Evolutionary conservation across 2,888 invertebrate species (phyloP).

Genomic region (Rotaria magnacalcarata): DNA sequence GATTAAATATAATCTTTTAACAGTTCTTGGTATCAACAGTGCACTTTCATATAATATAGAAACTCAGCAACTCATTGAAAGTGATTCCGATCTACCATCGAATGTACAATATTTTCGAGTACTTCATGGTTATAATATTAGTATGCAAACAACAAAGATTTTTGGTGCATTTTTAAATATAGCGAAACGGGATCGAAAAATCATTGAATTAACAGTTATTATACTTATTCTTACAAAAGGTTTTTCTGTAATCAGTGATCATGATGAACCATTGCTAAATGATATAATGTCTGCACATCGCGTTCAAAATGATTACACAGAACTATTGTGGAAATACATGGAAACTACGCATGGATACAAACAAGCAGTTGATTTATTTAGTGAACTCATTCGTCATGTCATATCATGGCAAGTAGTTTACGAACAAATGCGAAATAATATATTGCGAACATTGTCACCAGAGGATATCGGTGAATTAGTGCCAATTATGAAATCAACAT

Average conservation of each 20-base stretch:
- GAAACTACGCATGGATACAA: background rate
- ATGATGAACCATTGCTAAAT: background rate
- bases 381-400: background rate
- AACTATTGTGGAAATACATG: conserved; percentile 11
- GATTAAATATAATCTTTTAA: background rate
- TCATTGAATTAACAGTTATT: background rate
- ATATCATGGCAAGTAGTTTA: background rate
- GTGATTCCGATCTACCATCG: background rate
- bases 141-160: background rate
- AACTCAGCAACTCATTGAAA: background rate
- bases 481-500: background rate
- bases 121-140: background rate
- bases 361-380: background rate
- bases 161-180: background rate
- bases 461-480: background rate
- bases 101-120: background rate
- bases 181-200: background rate
- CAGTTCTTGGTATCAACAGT: background rate
- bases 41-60: background rate
- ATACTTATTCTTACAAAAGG: background rate
- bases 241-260: background rate
- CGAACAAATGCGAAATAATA: background rate
- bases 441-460: background rate
- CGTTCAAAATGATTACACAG: background rate
- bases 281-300: background rate